Evolutionary conservation across 1,140 invertebrate species (phyloP), one percentile per base, ranked within the genome.

Genomic region (Drosophila saltans): DNA sequence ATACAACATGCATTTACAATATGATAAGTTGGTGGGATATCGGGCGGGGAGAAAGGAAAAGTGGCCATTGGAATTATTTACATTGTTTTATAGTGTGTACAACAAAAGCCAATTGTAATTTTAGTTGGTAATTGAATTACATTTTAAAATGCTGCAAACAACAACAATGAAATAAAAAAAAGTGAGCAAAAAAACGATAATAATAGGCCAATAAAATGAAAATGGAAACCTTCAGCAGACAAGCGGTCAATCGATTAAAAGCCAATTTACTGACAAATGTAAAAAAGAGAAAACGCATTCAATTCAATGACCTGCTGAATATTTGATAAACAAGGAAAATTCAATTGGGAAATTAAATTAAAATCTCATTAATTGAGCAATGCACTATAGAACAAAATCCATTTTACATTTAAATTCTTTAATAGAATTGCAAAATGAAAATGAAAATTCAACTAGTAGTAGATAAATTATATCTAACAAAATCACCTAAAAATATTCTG

Each of bases 91-190:
- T 3, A 26, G 9, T 26, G 9, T 26, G 21, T 52, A 26, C 21
- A 52, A 52, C 21, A 52, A 52, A 52, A 52, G 45, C 45, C 45
- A 52, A 52, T 52, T 52, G 45, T 52, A 26, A 52, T 52, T 52
- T 52, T 52, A 52, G 45, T 52, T 52, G 45, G 7, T 52, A 52
- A 52, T 52, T 52, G 21, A 52, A 52, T 52, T 52, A 52, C 21
- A 52, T 52, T 52, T 52, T 26, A 52, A 52, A 52, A 52, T 5
- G 21, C 45, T 52, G 45, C 45, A 52, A 52, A 52, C 45, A 26
- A 52, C 7, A 26, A 52, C 7, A 26, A 52, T 26, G 16, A 24
- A 52, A 52, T 21, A 52, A 52, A 26, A 21, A 16, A 48, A 52
- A 52, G 24, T 52, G 45, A 52, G 21, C 45, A 40, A 11, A 52